phyloP scores from a whole-genome alignment of 2,113 vertebrate genomes.

The Sturnira hondurensis region DNA sequence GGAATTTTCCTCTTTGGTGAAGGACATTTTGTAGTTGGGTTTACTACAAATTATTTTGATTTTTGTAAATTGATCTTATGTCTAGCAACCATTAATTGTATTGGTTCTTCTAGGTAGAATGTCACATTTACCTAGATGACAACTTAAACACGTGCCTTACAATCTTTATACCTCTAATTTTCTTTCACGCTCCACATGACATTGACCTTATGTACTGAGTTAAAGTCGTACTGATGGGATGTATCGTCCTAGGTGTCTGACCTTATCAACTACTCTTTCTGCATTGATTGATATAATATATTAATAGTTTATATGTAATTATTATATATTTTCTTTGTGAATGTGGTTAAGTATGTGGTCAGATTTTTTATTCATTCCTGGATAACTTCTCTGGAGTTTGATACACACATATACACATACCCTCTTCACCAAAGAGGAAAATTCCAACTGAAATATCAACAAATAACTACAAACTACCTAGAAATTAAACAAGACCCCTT shows the following conservation, averaged over 20 bases:
- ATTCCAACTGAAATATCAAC: background rate
- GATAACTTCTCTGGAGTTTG: background rate
- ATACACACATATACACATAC: background rate
- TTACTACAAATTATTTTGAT: background rate
- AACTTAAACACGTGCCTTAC: background rate
- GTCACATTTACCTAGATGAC: background rate
- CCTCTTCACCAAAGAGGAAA: background rate
- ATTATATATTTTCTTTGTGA: conserved; percentile 1
- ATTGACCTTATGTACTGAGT: background rate
- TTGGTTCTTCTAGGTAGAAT: background rate
- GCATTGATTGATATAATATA: background rate
- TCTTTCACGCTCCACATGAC: background rate
- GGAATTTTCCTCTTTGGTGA: background rate
- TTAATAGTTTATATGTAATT: background rate
- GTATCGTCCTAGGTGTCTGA: background rate
- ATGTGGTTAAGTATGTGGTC: background rate
- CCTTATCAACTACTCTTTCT: background rate
- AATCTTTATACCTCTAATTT: background rate
- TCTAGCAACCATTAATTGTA: background rate
- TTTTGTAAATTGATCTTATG: background rate
- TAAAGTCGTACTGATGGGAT: background rate
- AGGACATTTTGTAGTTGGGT: background rate
- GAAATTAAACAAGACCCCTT: background rate
- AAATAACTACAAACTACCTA: background rate
- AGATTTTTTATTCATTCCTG: background rate